A percentile compares a stretch with the other conserved stretches of the same genome.
These are phyloP conservation scores for Entelurus aequoreus DNA, from an alignment of 2,113 vertebrate species.

Conservation along the genomic window DNA sequence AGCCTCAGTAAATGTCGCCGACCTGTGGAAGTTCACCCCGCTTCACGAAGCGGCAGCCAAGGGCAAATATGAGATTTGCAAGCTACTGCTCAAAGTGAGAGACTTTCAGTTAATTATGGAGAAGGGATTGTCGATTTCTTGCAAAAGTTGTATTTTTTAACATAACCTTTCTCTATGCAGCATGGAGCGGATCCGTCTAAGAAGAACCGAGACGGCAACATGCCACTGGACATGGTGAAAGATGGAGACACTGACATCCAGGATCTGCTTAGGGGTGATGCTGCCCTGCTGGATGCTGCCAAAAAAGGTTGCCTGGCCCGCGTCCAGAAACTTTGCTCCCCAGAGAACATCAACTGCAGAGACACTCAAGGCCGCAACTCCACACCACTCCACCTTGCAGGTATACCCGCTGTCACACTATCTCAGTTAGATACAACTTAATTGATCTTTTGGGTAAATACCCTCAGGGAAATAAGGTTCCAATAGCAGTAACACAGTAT, in stretches of 20 bases:
- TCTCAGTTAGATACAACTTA: too few species aligned
- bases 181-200: conserved; percentile 97
- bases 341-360: conserved; percentile 97
- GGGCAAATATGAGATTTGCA: conserved; percentile 99
- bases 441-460: too few species aligned
- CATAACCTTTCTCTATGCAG: conserved; percentile 48
- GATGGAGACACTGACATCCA: conserved; percentile 98
- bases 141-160: not conserved
- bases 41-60: conserved; percentile 97
- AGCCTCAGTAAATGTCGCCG: conserved; percentile 95
- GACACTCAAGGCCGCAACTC: conserved; percentile 97
- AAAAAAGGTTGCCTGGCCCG: conserved; percentile 97
- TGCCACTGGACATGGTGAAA: conserved; percentile 94
- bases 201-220: conserved; percentile 97
- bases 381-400: conserved; percentile 93
- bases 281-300: conserved; percentile 91
- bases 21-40: conserved; percentile 98
- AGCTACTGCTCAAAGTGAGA: conserved; percentile 86
- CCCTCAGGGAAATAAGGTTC: too few species aligned
- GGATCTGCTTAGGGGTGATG: conserved; percentile 91
- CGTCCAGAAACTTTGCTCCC: conserved; percentile 94
- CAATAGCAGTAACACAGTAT: too few species aligned
- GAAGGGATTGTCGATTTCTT: not conserved
- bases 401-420: conserved; percentile 50
- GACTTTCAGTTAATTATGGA: not conserved